These are phyloP conservation scores for Catonia carolina DNA, from an alignment of 2,888 invertebrate genomes.

Conservation along the genomic window DNA sequence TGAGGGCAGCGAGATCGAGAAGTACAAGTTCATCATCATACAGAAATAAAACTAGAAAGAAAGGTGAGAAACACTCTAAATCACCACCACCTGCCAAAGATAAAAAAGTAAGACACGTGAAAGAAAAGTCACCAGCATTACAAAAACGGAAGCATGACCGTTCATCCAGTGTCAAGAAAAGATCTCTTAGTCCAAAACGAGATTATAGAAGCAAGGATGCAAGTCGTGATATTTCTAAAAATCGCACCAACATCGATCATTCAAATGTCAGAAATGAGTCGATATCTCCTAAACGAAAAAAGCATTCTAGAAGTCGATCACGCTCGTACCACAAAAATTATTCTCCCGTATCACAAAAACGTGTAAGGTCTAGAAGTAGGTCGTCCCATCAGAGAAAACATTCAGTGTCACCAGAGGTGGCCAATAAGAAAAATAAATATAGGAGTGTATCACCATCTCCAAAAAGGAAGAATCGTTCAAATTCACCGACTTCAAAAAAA, in stretches of 20 bases:
- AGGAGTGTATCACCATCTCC: slow-evolving; percentile 27
- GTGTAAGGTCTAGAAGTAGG: slow-evolving; percentile 16
- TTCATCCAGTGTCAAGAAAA: neutral
- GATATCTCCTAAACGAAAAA: slow-evolving; percentile 14
- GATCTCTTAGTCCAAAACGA: neutral
- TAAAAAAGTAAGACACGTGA: neutral
- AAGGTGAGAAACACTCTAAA: slow-evolving; percentile 2
- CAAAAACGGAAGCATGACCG: neutral
- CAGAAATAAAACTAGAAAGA: slow-evolving; percentile 1
- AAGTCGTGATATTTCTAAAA: neutral
- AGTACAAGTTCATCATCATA: slow-evolving; percentile 25
- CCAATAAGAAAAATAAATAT: slow-evolving; percentile 21
- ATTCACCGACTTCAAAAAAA: slow-evolving; percentile 37
- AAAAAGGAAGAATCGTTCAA: slow-evolving; percentile 35
- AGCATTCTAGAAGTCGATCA: neutral
- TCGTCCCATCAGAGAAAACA: slow-evolving; percentile 18
- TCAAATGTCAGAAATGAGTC: neutral
- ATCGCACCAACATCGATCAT: too few species aligned
- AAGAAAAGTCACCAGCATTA: neutral
- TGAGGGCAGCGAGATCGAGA: slow-evolving; percentile 35
- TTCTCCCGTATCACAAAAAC: neutral
- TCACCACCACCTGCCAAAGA: neutral
- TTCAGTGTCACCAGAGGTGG: slow-evolving; percentile 18
- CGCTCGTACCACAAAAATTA: too few species aligned
- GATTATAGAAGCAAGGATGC: neutral